Evolutionary conservation across 2,113 vertebrate genomes (phyloP).

Genomic region (Strix uralensis): DNA sequence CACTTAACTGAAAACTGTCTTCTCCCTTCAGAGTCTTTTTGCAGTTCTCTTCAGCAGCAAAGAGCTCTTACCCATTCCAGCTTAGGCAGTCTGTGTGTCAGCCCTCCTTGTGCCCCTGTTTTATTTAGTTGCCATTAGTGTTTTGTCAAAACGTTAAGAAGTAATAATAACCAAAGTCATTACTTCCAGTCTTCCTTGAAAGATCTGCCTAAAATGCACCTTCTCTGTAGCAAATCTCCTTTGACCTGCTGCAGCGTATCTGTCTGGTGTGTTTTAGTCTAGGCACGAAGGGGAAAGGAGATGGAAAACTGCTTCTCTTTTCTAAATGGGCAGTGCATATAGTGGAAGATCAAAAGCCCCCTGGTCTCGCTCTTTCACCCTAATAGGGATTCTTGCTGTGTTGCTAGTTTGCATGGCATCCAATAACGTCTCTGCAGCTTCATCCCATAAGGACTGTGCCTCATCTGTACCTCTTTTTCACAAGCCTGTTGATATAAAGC

Average conservation of each 20-base stretch:
- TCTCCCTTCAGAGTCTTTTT: neutral
- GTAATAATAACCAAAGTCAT: neutral
- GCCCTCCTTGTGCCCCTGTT: neutral
- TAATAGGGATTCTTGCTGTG: neutral
- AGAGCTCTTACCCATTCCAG: neutral
- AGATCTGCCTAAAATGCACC: neutral
- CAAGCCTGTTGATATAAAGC: conserved; percentile 1
- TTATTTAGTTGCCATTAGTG: neutral
- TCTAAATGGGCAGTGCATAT: accelerated
- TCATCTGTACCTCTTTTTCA: conserved; percentile 22
- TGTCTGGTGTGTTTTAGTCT: neutral
- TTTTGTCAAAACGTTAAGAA: neutral
- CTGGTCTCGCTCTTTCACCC: neutral
- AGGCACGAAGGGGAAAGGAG: neutral
- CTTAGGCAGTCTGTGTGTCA: neutral
- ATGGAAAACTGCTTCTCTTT: neutral
- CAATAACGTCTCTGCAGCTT: conserved; percentile 21
- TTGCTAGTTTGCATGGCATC: neutral
- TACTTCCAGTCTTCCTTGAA: neutral
- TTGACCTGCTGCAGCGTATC: neutral
- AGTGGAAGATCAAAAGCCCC: neutral
- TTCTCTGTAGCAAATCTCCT: neutral
- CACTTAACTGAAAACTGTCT: neutral
- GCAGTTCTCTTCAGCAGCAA: neutral
- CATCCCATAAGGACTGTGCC: neutral